Base-by-base conservation (phyloP, 2,113 vertebrate species). In the Saccopteryx bilineata region DNA sequence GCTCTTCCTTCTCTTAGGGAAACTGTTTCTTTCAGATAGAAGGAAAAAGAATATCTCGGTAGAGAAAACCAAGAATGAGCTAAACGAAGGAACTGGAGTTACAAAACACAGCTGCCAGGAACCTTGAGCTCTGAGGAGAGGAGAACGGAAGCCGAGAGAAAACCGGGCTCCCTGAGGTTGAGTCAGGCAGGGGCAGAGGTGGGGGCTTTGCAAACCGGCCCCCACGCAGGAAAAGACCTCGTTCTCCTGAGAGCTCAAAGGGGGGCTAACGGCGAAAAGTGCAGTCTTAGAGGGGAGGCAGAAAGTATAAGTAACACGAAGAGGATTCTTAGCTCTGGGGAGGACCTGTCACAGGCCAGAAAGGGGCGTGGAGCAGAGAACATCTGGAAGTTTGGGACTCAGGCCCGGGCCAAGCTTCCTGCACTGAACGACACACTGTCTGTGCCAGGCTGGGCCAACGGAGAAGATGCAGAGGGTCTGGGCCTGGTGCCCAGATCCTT, bases 351-450 rank as follows among this genome's bases (percentile, higher is more conserved):
- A 21, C 28, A 5, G 88, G 93, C 94, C 90, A 66, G 23, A 65
- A 61, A 92, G 33, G 76, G 88, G 81, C 0, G 56, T 8, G 4
- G 81, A 65, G 13, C n/a, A 23, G 82, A 65, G 84, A 90, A 90
- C 97, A 97, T 97, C 91, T 95, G 96, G 94, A 88, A 60, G 86
- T 68, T 13, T 8, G 46, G 88, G 82, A 93, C 61, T 58, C 63
- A 75, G 80, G 68, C 80, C 81, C 26, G 71, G 54, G 93, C 85
- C 81, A 48, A 39, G 81, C 83, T 63, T 94, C 85, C 86, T 56
- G 56, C 72, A 52, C 33, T 46, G 82, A 1, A n/a, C 5, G 80
- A 87, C 88, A n/a, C 4, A 18, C 15, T 31, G 19, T 63, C 14
- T 50, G 92, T 54, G 50, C 61, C 1, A 81, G 80, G 19, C 61